Evolutionary conservation across 1,140 invertebrate genomes (phyloP).

Genomic region (Thaumetopoea pityocampa): DNA sequence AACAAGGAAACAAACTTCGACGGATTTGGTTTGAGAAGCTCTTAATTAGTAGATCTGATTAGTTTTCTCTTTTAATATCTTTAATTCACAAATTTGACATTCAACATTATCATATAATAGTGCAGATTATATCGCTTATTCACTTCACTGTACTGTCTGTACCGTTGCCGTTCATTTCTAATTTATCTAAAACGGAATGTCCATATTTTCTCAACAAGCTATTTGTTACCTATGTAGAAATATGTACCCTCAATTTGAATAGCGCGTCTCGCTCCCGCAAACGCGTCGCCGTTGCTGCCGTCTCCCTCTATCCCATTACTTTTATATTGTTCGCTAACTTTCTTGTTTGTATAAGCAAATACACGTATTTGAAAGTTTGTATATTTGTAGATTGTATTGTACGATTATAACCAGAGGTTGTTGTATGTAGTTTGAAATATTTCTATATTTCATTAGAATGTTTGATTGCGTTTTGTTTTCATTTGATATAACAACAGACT

Average conservation of each 20-base stretch:
- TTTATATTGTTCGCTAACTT: constrained; percentile 76
- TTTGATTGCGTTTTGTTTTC: constrained; percentile 7
- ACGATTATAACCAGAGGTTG: constrained; percentile 50
- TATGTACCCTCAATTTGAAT: constrained; percentile 75
- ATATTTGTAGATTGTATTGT: constrained; percentile 71
- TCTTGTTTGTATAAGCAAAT: constrained; percentile 76
- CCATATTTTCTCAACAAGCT: constrained; percentile 65
- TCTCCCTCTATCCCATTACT: constrained; percentile 70
- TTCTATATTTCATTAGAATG: constrained; percentile 24
- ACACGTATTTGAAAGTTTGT: constrained; percentile 75
- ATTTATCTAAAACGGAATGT: constrained; percentile 33
- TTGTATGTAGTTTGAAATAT: constrained; percentile 31
- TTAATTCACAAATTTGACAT: no score
- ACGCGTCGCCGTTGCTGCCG: constrained; percentile 14
- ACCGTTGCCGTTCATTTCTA: constrained; percentile 16
- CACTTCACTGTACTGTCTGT: no score
- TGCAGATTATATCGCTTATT: no score
- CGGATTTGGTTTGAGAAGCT: no score
- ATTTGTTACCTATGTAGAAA: constrained; percentile 74
- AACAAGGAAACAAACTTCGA: no score
- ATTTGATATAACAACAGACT: background rate
- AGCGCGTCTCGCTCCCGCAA: constrained; percentile 50
- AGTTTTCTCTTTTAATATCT: no score
- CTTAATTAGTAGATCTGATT: no score
- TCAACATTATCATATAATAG: no score